These are phyloP conservation scores for Petrophora chlorosata DNA, from an alignment of 2,888 invertebrate genomes.

Conservation along the genomic window DNA sequence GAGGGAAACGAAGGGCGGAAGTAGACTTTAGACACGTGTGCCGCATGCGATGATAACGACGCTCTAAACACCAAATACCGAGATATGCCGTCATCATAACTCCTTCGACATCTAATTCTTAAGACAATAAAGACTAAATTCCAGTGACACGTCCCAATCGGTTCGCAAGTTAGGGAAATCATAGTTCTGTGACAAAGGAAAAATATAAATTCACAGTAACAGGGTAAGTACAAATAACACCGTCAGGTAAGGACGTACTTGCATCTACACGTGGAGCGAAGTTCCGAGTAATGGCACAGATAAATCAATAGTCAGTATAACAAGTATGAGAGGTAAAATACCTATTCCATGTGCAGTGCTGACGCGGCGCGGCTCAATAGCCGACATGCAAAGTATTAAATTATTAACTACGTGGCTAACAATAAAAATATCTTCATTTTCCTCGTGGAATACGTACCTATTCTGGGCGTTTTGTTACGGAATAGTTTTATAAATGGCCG, in stretches of 20 bases:
- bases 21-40: conserved; percentile 70
- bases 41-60: conserved; percentile 70
- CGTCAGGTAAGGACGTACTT: conserved; percentile 40
- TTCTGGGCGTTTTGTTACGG: conserved; percentile 16
- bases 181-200: conserved; percentile 49
- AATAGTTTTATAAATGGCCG: conserved; percentile 1
- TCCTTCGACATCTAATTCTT: conserved; percentile 28
- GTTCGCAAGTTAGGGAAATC: conserved; percentile 42
- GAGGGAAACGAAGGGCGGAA: conserved; percentile 75
- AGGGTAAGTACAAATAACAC: conserved; percentile 62
- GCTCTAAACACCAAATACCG: conserved; percentile 39
- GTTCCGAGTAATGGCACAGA: conserved; percentile 55
- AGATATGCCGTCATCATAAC: conserved; percentile 36
- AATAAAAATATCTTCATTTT: conserved; percentile 52
- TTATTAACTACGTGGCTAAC: conserved; percentile 48
- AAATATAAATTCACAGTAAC: conserved; percentile 59
- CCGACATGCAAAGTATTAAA: conserved; percentile 42
- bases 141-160: conserved; percentile 13
- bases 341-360: conserved; percentile 46
- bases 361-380: conserved; percentile 33
- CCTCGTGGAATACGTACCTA: conserved; percentile 47
- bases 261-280: conserved; percentile 62
- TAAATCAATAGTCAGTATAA: conserved; percentile 2
- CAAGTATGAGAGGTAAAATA: conserved; percentile 38
- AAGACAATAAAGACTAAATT: conserved; percentile 33